A percentile compares a stretch with the other conserved stretches of the same genome.
phyloP scores from a whole-genome alignment of 2,113 vertebrate genomes.

The Psettodes erumei region DNA sequence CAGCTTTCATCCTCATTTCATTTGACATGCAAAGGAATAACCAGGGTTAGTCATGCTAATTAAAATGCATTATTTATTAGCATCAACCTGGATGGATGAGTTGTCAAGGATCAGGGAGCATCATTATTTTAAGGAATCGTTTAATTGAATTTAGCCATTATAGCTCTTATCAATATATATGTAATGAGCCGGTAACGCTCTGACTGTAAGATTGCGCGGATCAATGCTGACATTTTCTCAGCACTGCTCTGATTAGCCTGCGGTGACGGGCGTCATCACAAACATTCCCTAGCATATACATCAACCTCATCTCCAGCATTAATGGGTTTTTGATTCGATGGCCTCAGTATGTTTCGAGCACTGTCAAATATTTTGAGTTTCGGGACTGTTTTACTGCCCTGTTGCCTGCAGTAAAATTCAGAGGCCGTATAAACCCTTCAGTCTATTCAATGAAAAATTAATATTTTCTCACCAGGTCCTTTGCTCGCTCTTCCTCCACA shows the following conservation, averaged over 20 bases:
- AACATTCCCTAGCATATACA: slow-evolving; percentile 23
- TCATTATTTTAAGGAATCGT: slow-evolving; percentile 70
- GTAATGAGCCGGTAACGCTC: slow-evolving; percentile 67
- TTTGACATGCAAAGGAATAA: slow-evolving; percentile 42
- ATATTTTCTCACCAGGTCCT: slow-evolving; percentile 55
- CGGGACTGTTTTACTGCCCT: slow-evolving; percentile 37
- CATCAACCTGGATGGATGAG: slow-evolving; percentile 60
- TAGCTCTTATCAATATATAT: slow-evolving; percentile 69
- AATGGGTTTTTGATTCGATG: slow-evolving; percentile 37
- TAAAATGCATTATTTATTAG: slow-evolving; percentile 59
- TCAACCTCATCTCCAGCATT: slow-evolving; percentile 22
- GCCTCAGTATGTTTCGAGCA: slow-evolving; percentile 29
- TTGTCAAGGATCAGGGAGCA: slow-evolving; percentile 46
- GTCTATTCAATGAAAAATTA: slow-evolving; percentile 52
- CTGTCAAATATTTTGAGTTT: slow-evolving; percentile 49
- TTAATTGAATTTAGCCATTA: slow-evolving; percentile 63
- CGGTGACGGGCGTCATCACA: neutral
- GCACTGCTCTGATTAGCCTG: slow-evolving; percentile 41
- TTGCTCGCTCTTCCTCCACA: slow-evolving; percentile 8
- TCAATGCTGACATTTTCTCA: slow-evolving; percentile 64
- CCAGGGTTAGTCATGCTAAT: slow-evolving; percentile 47
- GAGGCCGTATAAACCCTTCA: slow-evolving; percentile 37
- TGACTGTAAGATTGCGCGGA: slow-evolving; percentile 54
- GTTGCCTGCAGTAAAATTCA: slow-evolving; percentile 54
- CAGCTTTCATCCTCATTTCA: slow-evolving; percentile 31